phyloP scores from a whole-genome alignment of 1,140 invertebrate species.

The Acromyrmex charruanus region DNA sequence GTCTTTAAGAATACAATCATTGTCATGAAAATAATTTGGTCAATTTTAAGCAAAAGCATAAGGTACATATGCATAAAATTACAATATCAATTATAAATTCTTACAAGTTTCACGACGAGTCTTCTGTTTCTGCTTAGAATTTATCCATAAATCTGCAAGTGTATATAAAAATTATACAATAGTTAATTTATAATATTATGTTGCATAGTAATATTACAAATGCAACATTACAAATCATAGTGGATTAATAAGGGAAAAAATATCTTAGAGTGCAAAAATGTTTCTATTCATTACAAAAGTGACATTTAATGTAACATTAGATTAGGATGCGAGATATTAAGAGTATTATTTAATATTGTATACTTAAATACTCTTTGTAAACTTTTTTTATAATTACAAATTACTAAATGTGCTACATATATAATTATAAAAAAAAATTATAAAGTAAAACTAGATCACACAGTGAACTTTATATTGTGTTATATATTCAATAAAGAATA shows the following conservation, averaged over 20 bases:
- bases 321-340: conserved; percentile 44
- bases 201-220: conserved; percentile 53
- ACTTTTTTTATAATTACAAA: conserved; percentile 67
- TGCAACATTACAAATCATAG: conserved; percentile 25
- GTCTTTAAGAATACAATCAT: conserved; percentile 38
- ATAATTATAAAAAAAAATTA: conserved; percentile 52
- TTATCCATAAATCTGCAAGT: not conserved
- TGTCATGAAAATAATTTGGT: not conserved
- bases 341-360: conserved; percentile 66
- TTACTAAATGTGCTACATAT: conserved; percentile 66
- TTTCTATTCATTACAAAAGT: conserved; percentile 66
- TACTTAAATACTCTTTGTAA: conserved; percentile 44
- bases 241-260: conserved; percentile 16
- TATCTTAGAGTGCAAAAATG: conserved; percentile 53
- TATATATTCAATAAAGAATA: conserved; percentile 73
- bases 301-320: conserved; percentile 64
- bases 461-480: conserved; percentile 71
- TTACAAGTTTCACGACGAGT: too few relatives aligned
- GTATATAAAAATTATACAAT: conserved; percentile 25
- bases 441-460: conserved; percentile 52
- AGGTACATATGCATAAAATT: too few relatives aligned
- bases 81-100: too few relatives aligned
- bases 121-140: too few relatives aligned
- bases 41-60: too few relatives aligned
- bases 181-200: conserved; percentile 1